Evolutionary conservation across 2,113 vertebrate species (phyloP), one percentile per base, ranked within the genome.

Genomic region (Labeo catla): DNA sequence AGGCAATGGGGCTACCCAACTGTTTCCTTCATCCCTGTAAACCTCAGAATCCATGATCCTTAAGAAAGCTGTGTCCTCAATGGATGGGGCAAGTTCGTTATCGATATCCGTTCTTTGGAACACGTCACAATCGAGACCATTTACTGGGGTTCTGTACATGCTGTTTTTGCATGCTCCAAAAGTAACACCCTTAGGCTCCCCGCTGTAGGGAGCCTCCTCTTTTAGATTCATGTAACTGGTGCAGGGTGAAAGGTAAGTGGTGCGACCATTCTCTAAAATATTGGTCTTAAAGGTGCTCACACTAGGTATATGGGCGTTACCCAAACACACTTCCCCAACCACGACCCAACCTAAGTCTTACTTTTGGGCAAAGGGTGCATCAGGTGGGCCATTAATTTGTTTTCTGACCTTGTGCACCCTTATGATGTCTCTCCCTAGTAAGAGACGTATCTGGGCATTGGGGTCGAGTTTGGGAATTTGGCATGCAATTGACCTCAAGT

Each of bases 1-100:
- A 1, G 87, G 85, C 2, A 88, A 28, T 19, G 80, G 84, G 4
- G 79, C 83, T 1, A 88, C 87, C 84, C 84, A 88, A 34, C 23
- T 72, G 39, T 82, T 85, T 54, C 9, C 19, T 15, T 6, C 28
- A 66, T 63, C 74, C 15, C 16, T 63, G n/a, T 49, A 66, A 8
- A 80, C 13, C 8, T 83, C 73, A 8, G 36, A 21, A 6, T 77
- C 86, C 81, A 83, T 87, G 43, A 76, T 83, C 5, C n/a, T 15
- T 2, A 86, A 12, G n/a, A 88, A 86, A 1, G 3, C 0, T 12
- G 10, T 7, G 10, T 88, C 80, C 4, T 86, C 87, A 8, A 83
- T 83, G 12, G 61, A 88, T 0, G 28, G 61, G 10, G 79, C 70
- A 9, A 12, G 45, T 12, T 85, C 39, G 23, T 81, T 54, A 4